A percentile compares a stretch with the other conserved stretches of the same genome.
Conservation (phyloP, 2,113 vertebrate species). For the Thymallus thymallus region DNA sequence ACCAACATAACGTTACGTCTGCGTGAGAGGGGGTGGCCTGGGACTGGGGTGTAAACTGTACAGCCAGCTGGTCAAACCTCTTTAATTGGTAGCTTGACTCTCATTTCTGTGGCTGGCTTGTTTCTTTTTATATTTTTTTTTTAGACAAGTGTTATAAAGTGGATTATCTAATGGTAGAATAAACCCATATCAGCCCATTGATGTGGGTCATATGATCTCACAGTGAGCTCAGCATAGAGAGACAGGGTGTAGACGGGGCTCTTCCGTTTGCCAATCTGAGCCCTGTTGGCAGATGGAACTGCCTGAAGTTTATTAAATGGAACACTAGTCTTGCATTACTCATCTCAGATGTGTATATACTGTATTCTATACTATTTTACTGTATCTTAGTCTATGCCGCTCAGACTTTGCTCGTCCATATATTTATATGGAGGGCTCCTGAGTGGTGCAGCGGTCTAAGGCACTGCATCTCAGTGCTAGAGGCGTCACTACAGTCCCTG, state of each 20-base stretch:
- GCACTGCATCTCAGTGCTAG: too few relatives aligned
- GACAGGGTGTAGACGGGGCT: constrained; percentile 48
- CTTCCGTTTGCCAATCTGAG: constrained; percentile 60
- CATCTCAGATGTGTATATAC: too few relatives aligned
- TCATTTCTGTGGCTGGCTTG: neutral
- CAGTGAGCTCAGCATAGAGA: constrained; percentile 30
- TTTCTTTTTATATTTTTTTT: too few relatives aligned
- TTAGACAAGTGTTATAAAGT: too few relatives aligned
- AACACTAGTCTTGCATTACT: too few relatives aligned
- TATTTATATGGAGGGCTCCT: too few relatives aligned
- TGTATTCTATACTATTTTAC: too few relatives aligned
- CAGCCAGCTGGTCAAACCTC: neutral
- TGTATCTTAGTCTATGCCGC: too few relatives aligned
- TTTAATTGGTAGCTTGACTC: neutral
- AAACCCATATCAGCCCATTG: neutral
- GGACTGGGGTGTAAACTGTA: neutral
- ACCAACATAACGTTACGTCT: neutral
- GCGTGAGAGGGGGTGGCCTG: neutral
- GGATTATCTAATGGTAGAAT: neutral
- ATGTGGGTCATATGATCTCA: constrained; percentile 25
- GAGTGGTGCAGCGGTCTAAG: too few relatives aligned
- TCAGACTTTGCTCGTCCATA: too few relatives aligned
- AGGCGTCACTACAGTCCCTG: too few relatives aligned
- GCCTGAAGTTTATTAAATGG: too few relatives aligned
- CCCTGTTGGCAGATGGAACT: constrained; percentile 67